These are phyloP conservation scores for Chloroceryle amazona DNA, from an alignment of 2,797 vertebrate species.

Conservation along the genomic window DNA sequence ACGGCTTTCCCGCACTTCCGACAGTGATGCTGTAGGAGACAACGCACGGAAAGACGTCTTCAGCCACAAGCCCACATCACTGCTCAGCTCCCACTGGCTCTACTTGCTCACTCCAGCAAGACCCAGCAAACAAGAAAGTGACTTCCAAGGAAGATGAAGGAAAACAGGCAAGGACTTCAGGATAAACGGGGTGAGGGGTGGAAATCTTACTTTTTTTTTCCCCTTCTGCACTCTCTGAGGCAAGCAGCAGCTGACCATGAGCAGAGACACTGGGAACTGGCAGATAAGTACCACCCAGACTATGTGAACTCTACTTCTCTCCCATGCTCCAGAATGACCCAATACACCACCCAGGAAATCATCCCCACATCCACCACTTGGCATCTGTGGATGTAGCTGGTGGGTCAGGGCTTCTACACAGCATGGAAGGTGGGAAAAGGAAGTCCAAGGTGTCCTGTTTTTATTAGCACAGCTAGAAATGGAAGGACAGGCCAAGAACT, in stretches of 20 bases:
- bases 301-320: not conserved
- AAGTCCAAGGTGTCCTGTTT: not conserved
- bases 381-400: not conserved
- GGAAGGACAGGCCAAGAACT: not conserved
- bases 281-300: not conserved
- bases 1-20: slow-evolving; percentile 92
- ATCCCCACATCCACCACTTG: not conserved
- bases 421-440: not conserved
- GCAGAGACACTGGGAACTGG: not conserved
- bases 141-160: not conserved
- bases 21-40: slow-evolving; percentile 83
- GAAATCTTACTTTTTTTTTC: not conserved
- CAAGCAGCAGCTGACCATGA: not conserved
- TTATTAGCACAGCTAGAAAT: not conserved
- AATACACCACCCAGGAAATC: not conserved
- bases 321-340: not conserved
- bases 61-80: not conserved
- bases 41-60: not conserved
- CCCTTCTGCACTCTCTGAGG: not conserved
- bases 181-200: not conserved
- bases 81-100: not conserved
- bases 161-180: not conserved
- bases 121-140: not conserved
- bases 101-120: not conserved
- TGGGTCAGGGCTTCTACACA: not conserved